phyloP scores from a whole-genome alignment of 2,113 vertebrate species.

The Cochlearius cochlearius region DNA sequence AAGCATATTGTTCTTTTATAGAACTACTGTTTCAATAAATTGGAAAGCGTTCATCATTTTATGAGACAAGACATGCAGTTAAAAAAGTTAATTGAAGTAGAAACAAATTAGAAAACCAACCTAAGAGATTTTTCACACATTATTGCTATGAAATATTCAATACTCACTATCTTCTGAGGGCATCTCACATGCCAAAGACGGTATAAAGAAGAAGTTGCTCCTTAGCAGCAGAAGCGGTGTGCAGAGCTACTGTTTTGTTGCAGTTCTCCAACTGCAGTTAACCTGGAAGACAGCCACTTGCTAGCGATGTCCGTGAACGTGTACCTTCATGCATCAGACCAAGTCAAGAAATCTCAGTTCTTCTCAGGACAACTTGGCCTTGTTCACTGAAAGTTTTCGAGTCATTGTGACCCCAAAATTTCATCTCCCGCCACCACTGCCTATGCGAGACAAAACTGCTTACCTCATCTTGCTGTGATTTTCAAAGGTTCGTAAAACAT shows the following conservation, averaged over 20 bases:
- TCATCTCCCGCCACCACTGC: neutral
- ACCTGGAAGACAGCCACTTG: neutral
- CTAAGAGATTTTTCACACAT: constrained; percentile 6
- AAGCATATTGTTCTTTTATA: constrained; percentile 72
- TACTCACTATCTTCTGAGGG: neutral
- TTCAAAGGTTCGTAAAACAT: neutral
- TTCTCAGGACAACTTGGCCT: neutral
- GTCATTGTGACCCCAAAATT: neutral
- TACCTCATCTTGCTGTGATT: neutral
- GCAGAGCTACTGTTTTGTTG: neutral
- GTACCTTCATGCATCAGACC: neutral
- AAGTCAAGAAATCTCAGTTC: neutral
- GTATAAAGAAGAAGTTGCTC: neutral
- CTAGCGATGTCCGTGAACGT: neutral
- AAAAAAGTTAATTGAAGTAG: constrained; percentile 67
- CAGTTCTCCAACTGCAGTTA: neutral
- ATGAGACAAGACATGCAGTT: constrained; percentile 58
- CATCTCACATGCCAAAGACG: neutral
- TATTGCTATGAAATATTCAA: neutral
- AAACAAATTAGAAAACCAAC: constrained; percentile 36
- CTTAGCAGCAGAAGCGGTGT: neutral
- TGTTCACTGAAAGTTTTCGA: neutral
- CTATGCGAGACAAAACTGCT: neutral
- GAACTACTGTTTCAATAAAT: constrained; percentile 82
- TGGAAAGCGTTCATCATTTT: constrained; percentile 80